Conservation (phyloP, 2,888 invertebrate genomes). For the Iselma pallidipennis region DNA sequence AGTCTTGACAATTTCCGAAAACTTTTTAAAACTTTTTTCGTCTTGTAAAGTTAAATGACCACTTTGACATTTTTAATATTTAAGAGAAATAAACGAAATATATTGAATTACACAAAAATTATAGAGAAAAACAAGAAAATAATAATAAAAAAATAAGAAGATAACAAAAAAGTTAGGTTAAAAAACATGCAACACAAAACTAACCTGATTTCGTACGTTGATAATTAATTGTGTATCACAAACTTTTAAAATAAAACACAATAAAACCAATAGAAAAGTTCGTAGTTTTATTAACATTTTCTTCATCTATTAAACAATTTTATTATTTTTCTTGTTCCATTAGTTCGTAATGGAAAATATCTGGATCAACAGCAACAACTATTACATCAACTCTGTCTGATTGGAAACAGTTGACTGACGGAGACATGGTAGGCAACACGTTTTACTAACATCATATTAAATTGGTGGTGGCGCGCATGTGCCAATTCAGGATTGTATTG, state of each 20-base stretch:
- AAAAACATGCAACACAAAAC: slow-evolving; percentile 33
- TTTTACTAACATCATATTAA: slow-evolving; percentile 10
- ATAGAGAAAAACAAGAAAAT: slow-evolving; percentile 23
- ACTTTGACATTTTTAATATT: too few species aligned
- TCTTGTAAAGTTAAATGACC: too few species aligned
- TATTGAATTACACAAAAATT: too few species aligned
- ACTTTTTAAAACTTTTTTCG: too few species aligned
- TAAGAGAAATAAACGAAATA: too few species aligned
- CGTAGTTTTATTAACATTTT: neutral
- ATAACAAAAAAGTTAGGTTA: slow-evolving; percentile 32
- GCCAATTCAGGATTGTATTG: neutral
- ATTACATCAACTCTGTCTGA: slow-evolving; percentile 36
- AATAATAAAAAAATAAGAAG: too few species aligned
- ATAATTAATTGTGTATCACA: slow-evolving; percentile 49
- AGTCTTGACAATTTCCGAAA: too few species aligned
- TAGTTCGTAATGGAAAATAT: neutral
- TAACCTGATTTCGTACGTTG: slow-evolving; percentile 54
- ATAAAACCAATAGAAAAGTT: slow-evolving; percentile 19
- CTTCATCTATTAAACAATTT: neutral
- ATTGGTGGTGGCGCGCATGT: neutral
- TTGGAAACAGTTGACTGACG: slow-evolving; percentile 36
- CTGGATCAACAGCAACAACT: slow-evolving; percentile 30
- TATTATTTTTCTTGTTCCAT: neutral
- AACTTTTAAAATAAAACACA: slow-evolving; percentile 37
- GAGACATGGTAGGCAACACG: slow-evolving; percentile 39